Evolutionary conservation across 1,140 invertebrate species (phyloP).

Genomic region (Samia ricini): DNA sequence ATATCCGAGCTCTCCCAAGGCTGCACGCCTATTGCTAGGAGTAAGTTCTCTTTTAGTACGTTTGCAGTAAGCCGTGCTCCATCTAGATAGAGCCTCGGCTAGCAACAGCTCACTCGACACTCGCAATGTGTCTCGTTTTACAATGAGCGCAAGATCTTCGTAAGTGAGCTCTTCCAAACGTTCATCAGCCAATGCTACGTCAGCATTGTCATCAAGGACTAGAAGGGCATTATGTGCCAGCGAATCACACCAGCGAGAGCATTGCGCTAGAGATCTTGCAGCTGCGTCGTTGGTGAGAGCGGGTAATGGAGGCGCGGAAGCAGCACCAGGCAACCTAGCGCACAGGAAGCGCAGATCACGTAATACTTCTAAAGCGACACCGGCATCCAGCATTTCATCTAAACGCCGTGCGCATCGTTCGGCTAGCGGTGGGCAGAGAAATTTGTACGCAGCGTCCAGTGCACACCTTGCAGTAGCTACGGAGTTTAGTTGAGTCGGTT

Average conservation of each 20-base stretch:
- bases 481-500: conserved; percentile 80
- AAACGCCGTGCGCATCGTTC: conserved; percentile 81
- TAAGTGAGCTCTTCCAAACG: conserved; percentile 82
- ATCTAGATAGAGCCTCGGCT: conserved; percentile 80
- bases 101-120: conserved; percentile 78
- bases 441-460: conserved; percentile 83
- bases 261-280: conserved; percentile 53
- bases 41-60: conserved; percentile 81
- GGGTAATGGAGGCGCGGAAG: conserved; percentile 59
- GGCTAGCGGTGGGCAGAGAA: conserved; percentile 81
- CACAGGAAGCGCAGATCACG: conserved; percentile 69
- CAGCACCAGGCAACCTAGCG: conserved; percentile 61
- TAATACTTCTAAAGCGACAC: conserved; percentile 65
- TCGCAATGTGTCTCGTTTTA: conserved; percentile 79
- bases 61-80: conserved; percentile 83
- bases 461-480: conserved; percentile 81
- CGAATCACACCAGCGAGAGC: conserved; percentile 76
- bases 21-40: conserved; percentile 79
- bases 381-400: conserved; percentile 68
- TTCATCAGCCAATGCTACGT: conserved; percentile 80
- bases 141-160: conserved; percentile 79
- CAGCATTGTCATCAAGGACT: conserved; percentile 81
- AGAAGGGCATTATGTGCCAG: conserved; percentile 80
- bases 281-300: conserved; percentile 49
- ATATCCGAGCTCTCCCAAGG: conserved; percentile 82